These are phyloP conservation scores for Polymixis lichenea DNA, from an alignment of 2,888 invertebrate species.

Conservation along the genomic window DNA sequence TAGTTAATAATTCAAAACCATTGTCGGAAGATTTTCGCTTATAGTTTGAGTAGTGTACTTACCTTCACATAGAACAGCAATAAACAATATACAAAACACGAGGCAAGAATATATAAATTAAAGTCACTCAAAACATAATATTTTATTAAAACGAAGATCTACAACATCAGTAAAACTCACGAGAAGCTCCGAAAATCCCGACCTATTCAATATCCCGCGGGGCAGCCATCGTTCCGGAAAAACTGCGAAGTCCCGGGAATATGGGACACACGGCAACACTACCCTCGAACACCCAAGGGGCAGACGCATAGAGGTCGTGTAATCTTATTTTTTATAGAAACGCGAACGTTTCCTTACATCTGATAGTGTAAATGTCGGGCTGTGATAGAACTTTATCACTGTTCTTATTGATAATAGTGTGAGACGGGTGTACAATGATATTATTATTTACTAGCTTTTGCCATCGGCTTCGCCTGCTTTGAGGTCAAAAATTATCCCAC, in stretches of 20 bases:
- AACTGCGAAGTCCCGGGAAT: conserved; percentile 56
- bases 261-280: conserved; percentile 57
- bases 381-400: conserved; percentile 58
- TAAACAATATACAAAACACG: neutral
- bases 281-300: conserved; percentile 61
- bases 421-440: conserved; percentile 46
- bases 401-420: conserved; percentile 60
- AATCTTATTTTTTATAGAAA: conserved; percentile 70
- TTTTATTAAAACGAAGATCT: conserved; percentile 35
- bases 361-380: conserved; percentile 63
- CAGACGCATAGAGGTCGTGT: conserved; percentile 63
- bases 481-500: too few relatives aligned
- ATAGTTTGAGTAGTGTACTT: neutral
- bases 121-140: conserved; percentile 13
- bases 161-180: conserved; percentile 13
- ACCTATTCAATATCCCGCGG: conserved; percentile 45
- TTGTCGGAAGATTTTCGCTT: neutral
- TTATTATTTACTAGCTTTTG: conserved; percentile 14
- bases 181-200: conserved; percentile 35
- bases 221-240: conserved; percentile 55
- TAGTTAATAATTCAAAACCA: neutral
- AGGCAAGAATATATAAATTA: neutral
- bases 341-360: conserved; percentile 66
- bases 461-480: too few relatives aligned
- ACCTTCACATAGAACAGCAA: neutral